phyloP scores from a whole-genome alignment of 2,888 invertebrate genomes.

The Eueremaeus valkanovi region DNA sequence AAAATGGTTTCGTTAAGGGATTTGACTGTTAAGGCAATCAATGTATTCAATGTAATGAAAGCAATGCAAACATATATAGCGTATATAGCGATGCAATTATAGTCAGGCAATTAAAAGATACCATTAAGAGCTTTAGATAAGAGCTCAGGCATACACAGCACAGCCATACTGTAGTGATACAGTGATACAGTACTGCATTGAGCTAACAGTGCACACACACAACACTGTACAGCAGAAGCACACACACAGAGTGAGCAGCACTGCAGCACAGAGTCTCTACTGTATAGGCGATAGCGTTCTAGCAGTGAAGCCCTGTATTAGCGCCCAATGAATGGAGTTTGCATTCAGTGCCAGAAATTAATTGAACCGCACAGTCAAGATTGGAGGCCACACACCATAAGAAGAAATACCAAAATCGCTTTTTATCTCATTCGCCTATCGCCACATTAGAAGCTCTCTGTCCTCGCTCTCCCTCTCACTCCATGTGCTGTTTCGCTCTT shows the following conservation, averaged over 20 bases:
- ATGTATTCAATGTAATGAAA: no score
- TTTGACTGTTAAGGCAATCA: constrained; percentile 14
- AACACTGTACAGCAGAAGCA: no score
- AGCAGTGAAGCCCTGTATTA: constrained; percentile 18
- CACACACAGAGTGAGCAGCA: neutral
- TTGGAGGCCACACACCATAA: constrained; percentile 35
- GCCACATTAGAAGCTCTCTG: neutral
- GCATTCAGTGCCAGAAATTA: constrained; percentile 33
- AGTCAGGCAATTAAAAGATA: constrained; percentile 36
- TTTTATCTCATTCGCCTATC: constrained; percentile 20
- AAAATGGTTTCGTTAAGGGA: constrained; percentile 26
- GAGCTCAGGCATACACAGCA: no score
- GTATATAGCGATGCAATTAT: constrained; percentile 19
- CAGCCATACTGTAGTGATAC: no score
- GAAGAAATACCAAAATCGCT: constrained; percentile 30
- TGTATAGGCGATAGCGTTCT: neutral
- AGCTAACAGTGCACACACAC: neutral
- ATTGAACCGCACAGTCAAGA: constrained; percentile 35
- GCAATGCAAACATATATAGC: no score
- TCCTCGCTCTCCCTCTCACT: neutral
- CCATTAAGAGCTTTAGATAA: constrained; percentile 30
- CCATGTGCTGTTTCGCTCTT: neutral
- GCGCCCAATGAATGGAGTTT: constrained; percentile 31
- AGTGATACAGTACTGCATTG: no score
- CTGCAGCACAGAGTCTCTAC: neutral